phyloP scores from a whole-genome alignment of 2,113 vertebrate species.

The Lepidothrix coronata region DNA sequence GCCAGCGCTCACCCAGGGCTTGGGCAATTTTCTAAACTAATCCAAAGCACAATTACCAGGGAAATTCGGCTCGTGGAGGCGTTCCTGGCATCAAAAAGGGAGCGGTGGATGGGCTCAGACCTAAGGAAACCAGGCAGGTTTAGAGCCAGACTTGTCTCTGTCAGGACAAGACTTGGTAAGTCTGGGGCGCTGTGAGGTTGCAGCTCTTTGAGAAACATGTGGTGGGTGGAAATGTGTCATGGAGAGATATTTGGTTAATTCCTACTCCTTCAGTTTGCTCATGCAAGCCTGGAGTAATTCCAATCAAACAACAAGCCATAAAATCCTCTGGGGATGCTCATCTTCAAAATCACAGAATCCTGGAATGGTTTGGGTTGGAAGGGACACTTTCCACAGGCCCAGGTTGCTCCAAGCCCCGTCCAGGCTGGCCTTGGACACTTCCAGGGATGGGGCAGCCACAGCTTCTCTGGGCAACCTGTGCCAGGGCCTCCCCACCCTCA shows the following conservation, averaged over 20 bases:
- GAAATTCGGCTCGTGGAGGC: neutral
- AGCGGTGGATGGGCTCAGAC: neutral
- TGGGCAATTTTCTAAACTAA: neutral
- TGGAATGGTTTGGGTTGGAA: neutral
- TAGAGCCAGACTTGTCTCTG: neutral
- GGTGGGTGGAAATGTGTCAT: neutral
- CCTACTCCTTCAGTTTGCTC: neutral
- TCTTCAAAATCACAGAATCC: neutral
- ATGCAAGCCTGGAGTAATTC: neutral
- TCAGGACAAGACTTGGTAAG: neutral
- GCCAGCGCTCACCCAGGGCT: neutral
- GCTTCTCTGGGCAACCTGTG: neutral
- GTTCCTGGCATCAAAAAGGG: neutral
- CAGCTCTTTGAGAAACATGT: neutral
- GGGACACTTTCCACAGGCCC: neutral
- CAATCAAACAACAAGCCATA: fast-evolving
- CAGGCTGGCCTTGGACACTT: neutral
- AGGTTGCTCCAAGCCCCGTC: neutral
- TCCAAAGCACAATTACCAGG: neutral
- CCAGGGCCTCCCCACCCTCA: neutral
- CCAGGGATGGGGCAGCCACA: neutral
- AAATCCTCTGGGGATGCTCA: neutral
- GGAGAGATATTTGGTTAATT: neutral
- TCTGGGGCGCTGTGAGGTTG: neutral
- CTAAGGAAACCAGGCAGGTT: neutral